A percentile compares a stretch with the other conserved stretches of the same genome.
These are phyloP conservation scores for Guaruba guarouba DNA, from an alignment of 2,113 vertebrate genomes.

Conservation along the genomic window DNA sequence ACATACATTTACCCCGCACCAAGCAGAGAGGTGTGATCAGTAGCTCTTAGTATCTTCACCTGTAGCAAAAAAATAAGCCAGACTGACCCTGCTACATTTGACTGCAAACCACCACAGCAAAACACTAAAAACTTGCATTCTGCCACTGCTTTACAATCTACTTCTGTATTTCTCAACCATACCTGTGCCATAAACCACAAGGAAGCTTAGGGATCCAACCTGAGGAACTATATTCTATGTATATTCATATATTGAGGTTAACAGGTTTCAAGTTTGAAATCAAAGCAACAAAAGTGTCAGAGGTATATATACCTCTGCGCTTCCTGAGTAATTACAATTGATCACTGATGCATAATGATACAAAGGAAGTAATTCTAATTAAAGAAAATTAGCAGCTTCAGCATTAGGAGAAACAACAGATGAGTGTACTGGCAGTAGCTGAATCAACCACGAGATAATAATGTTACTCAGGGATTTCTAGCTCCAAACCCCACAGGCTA, in stretches of 20 bases:
- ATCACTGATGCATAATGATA: neutral
- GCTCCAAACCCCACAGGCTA: neutral
- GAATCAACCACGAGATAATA: neutral
- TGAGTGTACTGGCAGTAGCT: neutral
- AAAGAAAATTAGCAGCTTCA: neutral
- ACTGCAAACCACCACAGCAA: neutral
- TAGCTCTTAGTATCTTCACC: rapidly evolving
- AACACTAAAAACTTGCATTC: neutral
- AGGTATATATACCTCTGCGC: neutral
- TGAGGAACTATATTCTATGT: neutral
- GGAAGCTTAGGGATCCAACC: neutral
- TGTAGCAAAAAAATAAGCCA: neutral
- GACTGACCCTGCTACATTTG: neutral
- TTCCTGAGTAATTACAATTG: neutral
- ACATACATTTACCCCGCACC: neutral
- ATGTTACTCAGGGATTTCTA: neutral
- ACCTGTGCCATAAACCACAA: neutral
- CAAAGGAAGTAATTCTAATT: neutral
- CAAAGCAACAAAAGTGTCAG: neutral
- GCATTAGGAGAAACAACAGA: neutral
- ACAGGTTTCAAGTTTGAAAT: neutral
- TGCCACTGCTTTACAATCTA: neutral
- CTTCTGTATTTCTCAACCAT: neutral
- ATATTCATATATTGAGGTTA: neutral
- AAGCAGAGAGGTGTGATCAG: neutral